Base-by-base conservation (phyloP, 2,113 vertebrate species). In the Apteryx mantelli region DNA sequence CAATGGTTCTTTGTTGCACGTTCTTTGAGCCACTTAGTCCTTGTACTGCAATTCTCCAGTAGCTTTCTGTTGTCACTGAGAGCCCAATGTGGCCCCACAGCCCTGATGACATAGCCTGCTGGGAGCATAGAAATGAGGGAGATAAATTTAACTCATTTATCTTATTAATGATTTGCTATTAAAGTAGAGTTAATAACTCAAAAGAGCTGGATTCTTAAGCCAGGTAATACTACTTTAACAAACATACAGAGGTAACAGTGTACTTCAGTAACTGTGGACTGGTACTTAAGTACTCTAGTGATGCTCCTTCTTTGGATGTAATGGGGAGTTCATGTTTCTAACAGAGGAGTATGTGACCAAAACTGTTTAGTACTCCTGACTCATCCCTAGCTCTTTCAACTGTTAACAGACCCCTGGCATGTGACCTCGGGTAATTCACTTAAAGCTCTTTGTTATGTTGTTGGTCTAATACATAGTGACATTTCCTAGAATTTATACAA, bases 401-500 rank as follows among this genome's bases (percentile, higher is more conserved):
- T 91, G 28, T 46, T 89, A 75, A 77, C 66, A 74, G 42, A 61
- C 44, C 82, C 26, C 34, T 91, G 50, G 22, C n/a, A n/a, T 83
- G 52, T 83, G 42, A 82, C 66, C 36, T 91, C 79, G 32, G 55
- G 17, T 77, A 46, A 90, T 93, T 94, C 40, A 53, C 70, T 58
- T 92, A 93, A 78, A 53, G 44, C n/a, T 88, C 34, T 82, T 82
- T 52, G 71, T 70, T 86, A 86, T 30, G 21, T 44, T 75, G n/a
- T 65, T 88, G 8, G 71, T 95, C 84, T 94, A 91, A 88, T 66
- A 61, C 82, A 75, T 22, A 75, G 58, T 87, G 91, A 32, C n/a
- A 84, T 96, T 98, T 97, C 66, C 74, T 93, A 93, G 95, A 97
- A 97, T 94, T 89, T 73, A 89, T 53, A 78, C 38, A 55, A 8